These are phyloP conservation scores for Rhabdornis inornatus DNA, from an alignment of 2,113 vertebrate species.

Conservation along the genomic window DNA sequence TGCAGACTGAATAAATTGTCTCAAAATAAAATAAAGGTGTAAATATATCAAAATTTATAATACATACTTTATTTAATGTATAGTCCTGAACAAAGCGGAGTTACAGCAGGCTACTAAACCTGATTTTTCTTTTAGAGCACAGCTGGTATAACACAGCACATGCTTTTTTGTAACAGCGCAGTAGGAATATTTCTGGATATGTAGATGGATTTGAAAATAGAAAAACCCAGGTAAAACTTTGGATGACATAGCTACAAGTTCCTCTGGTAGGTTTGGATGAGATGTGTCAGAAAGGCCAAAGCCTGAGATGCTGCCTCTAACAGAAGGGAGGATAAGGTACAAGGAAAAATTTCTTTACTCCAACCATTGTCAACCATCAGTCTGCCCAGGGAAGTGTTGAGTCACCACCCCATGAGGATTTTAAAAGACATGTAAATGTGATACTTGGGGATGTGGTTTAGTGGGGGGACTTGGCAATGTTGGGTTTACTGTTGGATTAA, in stretches of 20 bases:
- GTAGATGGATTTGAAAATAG: not conserved
- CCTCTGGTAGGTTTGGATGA: not conserved
- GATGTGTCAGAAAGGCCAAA: not conserved
- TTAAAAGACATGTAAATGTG: not conserved
- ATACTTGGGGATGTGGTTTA: not conserved
- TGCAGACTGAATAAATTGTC: constrained; percentile 26
- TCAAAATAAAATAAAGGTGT: constrained; percentile 33
- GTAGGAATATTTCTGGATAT: not conserved
- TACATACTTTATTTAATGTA: not conserved
- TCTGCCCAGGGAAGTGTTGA: not conserved
- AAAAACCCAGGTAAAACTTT: not conserved
- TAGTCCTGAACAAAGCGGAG: not conserved
- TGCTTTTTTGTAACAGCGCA: not conserved
- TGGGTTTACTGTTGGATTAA: not conserved
- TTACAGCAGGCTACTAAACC: not conserved
- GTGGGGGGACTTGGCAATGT: not conserved
- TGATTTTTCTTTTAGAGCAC: not conserved
- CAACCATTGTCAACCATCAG: not conserved
- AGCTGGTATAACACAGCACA: not conserved
- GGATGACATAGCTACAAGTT: not conserved
- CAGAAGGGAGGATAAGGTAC: not conserved
- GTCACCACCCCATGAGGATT: not conserved
- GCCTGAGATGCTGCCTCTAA: not conserved
- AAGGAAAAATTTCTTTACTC: not conserved
- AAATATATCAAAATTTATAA: constrained; percentile 18